Conservation (phyloP, 2,797 vertebrate species). For the Esox masquinongy region DNA sequence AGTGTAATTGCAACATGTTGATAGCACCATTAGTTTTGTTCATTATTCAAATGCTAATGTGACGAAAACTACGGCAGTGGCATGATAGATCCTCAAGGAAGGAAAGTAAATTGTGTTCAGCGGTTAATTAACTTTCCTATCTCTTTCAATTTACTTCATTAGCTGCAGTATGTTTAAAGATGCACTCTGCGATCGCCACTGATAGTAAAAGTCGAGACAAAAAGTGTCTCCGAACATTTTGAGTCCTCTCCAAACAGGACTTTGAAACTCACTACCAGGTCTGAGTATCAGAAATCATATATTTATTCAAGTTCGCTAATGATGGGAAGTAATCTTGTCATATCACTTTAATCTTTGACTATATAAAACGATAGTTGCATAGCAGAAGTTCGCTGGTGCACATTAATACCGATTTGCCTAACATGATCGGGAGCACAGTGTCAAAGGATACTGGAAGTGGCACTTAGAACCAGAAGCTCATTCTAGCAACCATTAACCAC, state of each 20-base stretch:
- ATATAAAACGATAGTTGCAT: conserved; percentile 25
- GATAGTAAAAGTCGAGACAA: no score
- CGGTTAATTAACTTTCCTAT: neutral
- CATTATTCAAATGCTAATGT: neutral
- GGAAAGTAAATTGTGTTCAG: neutral
- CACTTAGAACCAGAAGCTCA: neutral
- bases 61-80: neutral
- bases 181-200: no score
- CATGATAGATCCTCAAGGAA: neutral
- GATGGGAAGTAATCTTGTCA: conserved; percentile 19
- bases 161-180: neutral
- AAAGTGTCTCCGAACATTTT: no score
- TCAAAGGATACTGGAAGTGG: neutral
- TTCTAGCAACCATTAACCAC: neutral
- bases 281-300: conserved; percentile 1
- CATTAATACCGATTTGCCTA: conserved; percentile 33
- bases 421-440: neutral
- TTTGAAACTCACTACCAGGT: neutral
- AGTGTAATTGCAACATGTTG: neutral
- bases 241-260: neutral
- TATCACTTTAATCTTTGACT: conserved; percentile 40
- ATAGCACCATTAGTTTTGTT: neutral
- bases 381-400: conserved; percentile 34
- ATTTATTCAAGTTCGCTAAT: no score
- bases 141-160: neutral